Conservation (phyloP, 1,140 invertebrate genomes). For the Diorhabda sublineata region DNA sequence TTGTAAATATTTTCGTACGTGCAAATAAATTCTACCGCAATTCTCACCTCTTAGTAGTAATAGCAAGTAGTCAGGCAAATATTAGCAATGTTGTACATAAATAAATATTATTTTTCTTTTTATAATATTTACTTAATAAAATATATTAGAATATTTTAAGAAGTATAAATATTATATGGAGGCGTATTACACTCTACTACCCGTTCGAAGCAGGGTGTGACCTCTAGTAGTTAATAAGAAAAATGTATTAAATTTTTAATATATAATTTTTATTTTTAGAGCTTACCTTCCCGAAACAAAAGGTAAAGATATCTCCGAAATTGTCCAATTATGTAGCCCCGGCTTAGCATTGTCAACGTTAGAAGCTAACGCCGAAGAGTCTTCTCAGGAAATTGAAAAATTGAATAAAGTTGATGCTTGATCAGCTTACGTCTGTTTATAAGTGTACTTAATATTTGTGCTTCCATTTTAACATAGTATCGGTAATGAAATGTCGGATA, state of each 20-base stretch:
- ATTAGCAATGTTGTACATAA: too few species aligned
- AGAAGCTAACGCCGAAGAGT: not conserved
- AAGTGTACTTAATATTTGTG: constrained; percentile 1
- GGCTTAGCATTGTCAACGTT: constrained; percentile 48
- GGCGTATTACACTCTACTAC: too few species aligned
- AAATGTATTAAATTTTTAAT: too few species aligned
- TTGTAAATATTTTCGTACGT: too few species aligned
- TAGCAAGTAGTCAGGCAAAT: too few species aligned
- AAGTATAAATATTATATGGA: not conserved
- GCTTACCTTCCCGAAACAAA: constrained; percentile 69
- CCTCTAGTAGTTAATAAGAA: too few species aligned
- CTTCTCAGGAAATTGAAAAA: too few species aligned
- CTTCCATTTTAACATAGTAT: not conserved
- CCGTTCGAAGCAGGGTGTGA: not conserved
- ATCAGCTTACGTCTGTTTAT: not conserved
- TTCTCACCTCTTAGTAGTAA: too few species aligned
- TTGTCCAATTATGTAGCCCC: constrained; percentile 52
- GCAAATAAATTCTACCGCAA: too few species aligned
- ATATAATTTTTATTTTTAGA: constrained; percentile 44
- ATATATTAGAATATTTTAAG: not conserved
- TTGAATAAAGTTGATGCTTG: too few species aligned
- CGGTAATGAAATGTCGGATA: too few species aligned
- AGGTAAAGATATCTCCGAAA: constrained; percentile 58
- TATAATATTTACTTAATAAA: not conserved
- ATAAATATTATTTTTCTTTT: too few species aligned